Conservation (phyloP, 2,113 vertebrate genomes). For the Rutilus rutilus region DNA sequence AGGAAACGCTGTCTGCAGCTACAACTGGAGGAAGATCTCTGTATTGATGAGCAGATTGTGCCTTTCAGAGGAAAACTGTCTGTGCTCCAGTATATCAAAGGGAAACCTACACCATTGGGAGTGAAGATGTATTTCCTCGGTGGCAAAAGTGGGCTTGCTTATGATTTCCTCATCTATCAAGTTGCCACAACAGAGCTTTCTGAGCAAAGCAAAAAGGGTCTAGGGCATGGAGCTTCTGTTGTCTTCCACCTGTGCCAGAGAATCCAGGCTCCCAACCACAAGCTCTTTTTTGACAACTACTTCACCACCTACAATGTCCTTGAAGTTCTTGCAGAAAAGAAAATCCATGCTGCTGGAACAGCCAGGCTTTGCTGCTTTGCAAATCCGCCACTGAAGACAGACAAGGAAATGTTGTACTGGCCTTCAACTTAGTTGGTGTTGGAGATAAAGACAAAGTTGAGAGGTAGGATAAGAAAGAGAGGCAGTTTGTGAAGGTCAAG, state of each 20-base stretch:
- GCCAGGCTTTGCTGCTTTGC: too few relatives aligned
- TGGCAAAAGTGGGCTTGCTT: constrained; percentile 25
- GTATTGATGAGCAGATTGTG: too few relatives aligned
- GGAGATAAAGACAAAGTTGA: neutral
- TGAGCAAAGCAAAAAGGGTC: neutral
- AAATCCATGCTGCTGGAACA: too few relatives aligned
- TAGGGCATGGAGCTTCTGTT: too few relatives aligned
- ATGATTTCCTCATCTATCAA: constrained; percentile 48
- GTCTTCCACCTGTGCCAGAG: too few relatives aligned
- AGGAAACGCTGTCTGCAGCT: too few relatives aligned
- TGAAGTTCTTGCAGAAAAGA: too few relatives aligned
- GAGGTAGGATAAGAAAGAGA: neutral
- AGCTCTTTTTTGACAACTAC: neutral
- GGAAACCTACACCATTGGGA: neutral
- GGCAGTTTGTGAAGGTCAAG: neutral
- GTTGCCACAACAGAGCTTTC: constrained; percentile 29
- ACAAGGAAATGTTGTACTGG: neutral
- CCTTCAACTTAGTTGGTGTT: neutral
- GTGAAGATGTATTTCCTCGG: constrained; percentile 16
- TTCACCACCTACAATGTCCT: too few relatives aligned
- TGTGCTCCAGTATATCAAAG: neutral
- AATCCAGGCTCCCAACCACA: too few relatives aligned
- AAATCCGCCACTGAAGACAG: too few relatives aligned
- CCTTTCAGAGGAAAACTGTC: too few relatives aligned
- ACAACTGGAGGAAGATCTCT: too few relatives aligned